Percentiles rank a stretch among this genome's conserved stretches.
phyloP scores from a whole-genome alignment of 2,888 invertebrate genomes.

The Pardosa pseudoannulata region DNA sequence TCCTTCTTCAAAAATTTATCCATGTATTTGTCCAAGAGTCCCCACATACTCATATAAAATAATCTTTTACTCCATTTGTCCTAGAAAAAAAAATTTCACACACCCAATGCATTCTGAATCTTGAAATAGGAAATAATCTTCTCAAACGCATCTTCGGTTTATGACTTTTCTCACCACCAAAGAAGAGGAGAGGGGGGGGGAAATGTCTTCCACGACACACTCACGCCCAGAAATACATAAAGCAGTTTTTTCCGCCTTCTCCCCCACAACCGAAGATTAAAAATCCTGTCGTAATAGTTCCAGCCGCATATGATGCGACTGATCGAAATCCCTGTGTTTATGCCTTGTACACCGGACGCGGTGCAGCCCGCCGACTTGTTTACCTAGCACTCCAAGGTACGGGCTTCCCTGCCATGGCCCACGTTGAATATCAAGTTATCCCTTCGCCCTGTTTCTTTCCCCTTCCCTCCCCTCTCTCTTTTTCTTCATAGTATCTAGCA shows the following conservation, averaged over 20 bases:
- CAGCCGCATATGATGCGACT: slow-evolving; percentile 12
- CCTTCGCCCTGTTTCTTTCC: slow-evolving; percentile 17
- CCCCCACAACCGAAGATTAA: slow-evolving; percentile 40
- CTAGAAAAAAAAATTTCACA: too few species aligned
- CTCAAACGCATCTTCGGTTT: background rate
- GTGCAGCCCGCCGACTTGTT: slow-evolving; percentile 60
- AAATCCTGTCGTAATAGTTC: slow-evolving; percentile 26
- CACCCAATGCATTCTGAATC: too few species aligned
- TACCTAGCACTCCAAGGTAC: slow-evolving; percentile 67
- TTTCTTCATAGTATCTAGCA: background rate
- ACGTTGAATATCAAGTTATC: slow-evolving; percentile 69
- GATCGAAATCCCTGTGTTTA: slow-evolving; percentile 53
- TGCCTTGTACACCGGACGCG: slow-evolving; percentile 65
- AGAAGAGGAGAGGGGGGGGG: background rate
- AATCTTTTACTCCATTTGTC: too few species aligned
- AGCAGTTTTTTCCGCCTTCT: slow-evolving; percentile 20
- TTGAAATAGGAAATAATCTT: background rate
- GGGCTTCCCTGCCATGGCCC: slow-evolving; percentile 53
- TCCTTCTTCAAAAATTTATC: too few species aligned
- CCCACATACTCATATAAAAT: too few species aligned
- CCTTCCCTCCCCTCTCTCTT: too few species aligned
- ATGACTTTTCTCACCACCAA: background rate
- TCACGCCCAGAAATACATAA: background rate
- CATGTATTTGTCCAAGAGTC: too few species aligned
- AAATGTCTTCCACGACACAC: too few species aligned